Percentiles rank a stretch among this genome's conserved stretches.
Conservation (phyloP, 2,797 vertebrate species). For the Tangara arthus region DNA sequence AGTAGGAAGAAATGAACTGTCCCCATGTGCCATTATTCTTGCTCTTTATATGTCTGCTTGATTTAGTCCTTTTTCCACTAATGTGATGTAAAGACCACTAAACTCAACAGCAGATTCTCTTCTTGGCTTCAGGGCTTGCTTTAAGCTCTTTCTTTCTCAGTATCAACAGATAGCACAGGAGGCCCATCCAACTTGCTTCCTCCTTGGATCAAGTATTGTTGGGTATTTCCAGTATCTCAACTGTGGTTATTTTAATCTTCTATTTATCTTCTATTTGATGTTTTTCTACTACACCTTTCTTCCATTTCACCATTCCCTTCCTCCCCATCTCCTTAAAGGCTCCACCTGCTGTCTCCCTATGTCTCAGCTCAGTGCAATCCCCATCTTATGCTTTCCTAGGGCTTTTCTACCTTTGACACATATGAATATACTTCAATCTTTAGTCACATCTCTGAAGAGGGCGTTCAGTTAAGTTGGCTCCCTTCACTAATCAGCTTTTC, state of each 20-base stretch:
- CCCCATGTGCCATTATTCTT: background rate
- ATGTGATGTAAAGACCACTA: background rate
- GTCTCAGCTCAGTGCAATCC: background rate
- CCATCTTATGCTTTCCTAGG: background rate
- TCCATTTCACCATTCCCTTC: background rate
- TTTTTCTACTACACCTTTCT: background rate
- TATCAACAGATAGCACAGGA: background rate
- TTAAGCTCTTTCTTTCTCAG: background rate
- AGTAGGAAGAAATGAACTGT: background rate
- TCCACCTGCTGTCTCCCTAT: background rate
- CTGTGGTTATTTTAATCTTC: background rate
- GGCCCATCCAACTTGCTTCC: background rate
- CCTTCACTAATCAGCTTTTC: background rate
- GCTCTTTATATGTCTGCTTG: background rate
- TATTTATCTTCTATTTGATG: background rate
- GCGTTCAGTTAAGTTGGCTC: background rate
- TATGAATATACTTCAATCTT: background rate
- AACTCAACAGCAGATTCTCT: background rate
- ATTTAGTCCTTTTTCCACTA: background rate
- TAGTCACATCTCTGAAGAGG: background rate
- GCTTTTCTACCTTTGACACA: background rate
- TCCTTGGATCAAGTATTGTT: background rate
- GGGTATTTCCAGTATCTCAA: background rate
- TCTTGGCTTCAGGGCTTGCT: background rate
- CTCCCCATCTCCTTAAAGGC: background rate